Evolutionary conservation across 2,888 invertebrate species (phyloP), one percentile per base, ranked within the genome.

Genomic region (Luperina testacea): DNA sequence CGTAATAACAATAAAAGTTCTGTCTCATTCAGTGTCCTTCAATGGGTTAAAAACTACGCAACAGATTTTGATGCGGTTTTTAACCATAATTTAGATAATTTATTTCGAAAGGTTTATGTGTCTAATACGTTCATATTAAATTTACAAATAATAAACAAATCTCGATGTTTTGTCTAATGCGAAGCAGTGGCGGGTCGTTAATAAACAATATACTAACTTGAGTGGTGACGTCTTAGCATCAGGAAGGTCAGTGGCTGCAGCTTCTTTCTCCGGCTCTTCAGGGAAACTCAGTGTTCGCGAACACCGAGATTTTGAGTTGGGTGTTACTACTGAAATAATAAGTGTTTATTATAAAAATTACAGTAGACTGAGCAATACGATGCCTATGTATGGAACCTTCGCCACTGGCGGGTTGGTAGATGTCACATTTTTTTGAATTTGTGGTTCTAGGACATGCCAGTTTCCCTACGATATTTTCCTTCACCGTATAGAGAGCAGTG

Each of bases 221-320:
- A 97, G 94, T 1, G 97, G 97, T 2, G 97, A 97, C 0, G 94
- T 91, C 83, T 97, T 90, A 4, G 93, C 92, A 63, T 95, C 95
- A 38, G 92, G 89, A 0, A 93, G 91, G 75, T 95, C 95, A 6
- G 92, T 94, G 1, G 94, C 95, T 0, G 91, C 93, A 0, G 90
- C 92, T 80, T 97, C 97, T 51, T 95, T 96, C 64, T 97, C 97
- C 0, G 95, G 92, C 38, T 97, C 97, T 70, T 97, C 97, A 3
- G 97, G 97, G 81, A 97, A 97, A 87, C 97, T 97, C 51, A 97
- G 93, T 8, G 97, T 95, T 74, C 97, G 92, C 13, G 97, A 97
- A 93, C 97, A 97, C 57, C 95, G 93, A 8, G 97, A 97, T 84
- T 95, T 97, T 75, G 92, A 72, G 82, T 94, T 95, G 38, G 95